Conservation (phyloP, 1,140 invertebrate species). For the Drosophila biarmipes region DNA sequence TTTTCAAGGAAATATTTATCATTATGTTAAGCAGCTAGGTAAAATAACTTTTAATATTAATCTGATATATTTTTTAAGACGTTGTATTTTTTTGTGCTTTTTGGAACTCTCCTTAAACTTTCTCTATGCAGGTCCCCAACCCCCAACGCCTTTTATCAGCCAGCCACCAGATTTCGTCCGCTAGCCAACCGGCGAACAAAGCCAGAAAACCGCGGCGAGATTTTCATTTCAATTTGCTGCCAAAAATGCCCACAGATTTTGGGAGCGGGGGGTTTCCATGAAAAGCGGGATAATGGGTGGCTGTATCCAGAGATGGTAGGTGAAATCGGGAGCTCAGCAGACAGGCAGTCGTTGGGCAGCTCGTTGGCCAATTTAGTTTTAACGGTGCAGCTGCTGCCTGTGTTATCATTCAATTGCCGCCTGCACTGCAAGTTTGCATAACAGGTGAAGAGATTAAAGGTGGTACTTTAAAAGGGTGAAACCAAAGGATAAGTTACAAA, state of each 20-base stretch:
- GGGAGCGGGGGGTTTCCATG: not conserved
- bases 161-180: conserved; percentile 28
- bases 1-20: not conserved
- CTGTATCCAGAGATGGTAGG: not conserved
- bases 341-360: conserved; percentile 59
- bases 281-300: not conserved
- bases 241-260: conserved; percentile 40
- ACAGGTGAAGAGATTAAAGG: conserved; percentile 16
- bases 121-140: not conserved
- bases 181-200: conserved; percentile 57
- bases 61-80: not conserved
- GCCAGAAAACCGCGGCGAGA: conserved; percentile 57
- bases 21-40: too few relatives aligned
- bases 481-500: not conserved
- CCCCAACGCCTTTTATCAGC: conserved; percentile 56
- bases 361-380: conserved; percentile 71
- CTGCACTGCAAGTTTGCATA: conserved; percentile 64
- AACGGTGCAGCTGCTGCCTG: conserved; percentile 58
- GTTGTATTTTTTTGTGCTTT: not conserved
- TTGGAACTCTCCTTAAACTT: not conserved
- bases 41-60: not conserved
- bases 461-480: not conserved
- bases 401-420: conserved; percentile 76
- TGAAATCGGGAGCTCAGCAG: conserved; percentile 29
- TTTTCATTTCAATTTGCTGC: conserved; percentile 79